phyloP scores from a whole-genome alignment of 2,888 invertebrate species.

The Idaea aversata region DNA sequence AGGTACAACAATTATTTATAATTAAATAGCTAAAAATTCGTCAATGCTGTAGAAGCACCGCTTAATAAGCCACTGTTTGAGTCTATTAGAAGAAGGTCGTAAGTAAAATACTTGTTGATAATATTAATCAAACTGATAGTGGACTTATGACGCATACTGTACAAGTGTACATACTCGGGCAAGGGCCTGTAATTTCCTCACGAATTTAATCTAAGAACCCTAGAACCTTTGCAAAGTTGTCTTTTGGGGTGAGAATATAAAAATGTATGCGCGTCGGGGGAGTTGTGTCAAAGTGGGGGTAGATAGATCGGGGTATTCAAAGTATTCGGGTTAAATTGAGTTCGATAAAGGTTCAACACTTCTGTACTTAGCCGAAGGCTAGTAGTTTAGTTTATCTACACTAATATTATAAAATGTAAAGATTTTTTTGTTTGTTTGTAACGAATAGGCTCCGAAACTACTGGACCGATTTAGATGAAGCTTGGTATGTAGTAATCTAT shows the following conservation, averaged over 20 bases:
- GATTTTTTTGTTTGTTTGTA: no score
- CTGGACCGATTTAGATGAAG: no score
- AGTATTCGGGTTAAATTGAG: not conserved
- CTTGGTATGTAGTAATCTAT: no score
- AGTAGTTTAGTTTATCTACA: no score
- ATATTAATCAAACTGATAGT: not conserved
- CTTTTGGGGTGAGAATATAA: not conserved
- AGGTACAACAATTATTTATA: no score
- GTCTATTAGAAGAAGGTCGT: no score
- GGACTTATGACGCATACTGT: not conserved
- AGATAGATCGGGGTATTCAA: not conserved
- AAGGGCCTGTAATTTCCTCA: slow-evolving; percentile 15
- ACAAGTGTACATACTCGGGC: slow-evolving; percentile 6
- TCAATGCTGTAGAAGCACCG: no score
- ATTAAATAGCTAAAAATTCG: no score
- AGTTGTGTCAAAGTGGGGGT: not conserved
- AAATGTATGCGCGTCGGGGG: not conserved
- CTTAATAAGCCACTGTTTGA: no score
- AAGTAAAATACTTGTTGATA: no score
- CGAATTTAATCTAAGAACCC: slow-evolving; percentile 12
- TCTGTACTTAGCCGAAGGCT: not conserved
- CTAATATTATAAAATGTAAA: no score
- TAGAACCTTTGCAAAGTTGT: slow-evolving; percentile 2
- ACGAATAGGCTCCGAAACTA: no score
- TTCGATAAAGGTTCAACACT: not conserved